Base-by-base conservation (phyloP, 2,797 vertebrate species). In the Tadarida brasiliensis region DNA sequence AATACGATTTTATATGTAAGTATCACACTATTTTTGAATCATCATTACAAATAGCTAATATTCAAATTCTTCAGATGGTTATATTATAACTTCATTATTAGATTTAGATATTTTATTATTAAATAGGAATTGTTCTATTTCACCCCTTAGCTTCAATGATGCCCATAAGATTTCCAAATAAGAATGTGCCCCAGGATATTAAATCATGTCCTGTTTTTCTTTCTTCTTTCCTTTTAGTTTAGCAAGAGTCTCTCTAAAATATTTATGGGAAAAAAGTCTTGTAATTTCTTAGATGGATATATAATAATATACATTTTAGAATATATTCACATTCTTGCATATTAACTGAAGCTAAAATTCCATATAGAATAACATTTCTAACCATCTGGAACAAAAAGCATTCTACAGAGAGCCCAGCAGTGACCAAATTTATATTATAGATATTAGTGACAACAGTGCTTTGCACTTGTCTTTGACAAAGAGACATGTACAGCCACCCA, bases 281-380 rank as follows among this genome's bases (percentile, higher is more conserved):
- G n/a, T 10, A 65, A 19, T 83, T 81, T 68, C 49, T 78, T 80
- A 94, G 82, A 59, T 26, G 59, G 54, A 74, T 56, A 85, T 39
- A 59, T 76, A 73, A 20, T 67, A 81, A 81, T 67, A 65, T 28
- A 20, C 65, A 54, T 68, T 94, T 92, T 35, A 54, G 67, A 91
- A 81, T 83, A 39, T 39, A 87, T 82, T 86, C 87, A 78, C 12
- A 61, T n/a, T 81, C 33, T 57, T 67, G 44, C 51, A 92, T 85
- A 95, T 49, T 92, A 56, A 92, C 44, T n/a, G 68, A 85, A 95
- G 87, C 63, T 17, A 87, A 87, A 93, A 71, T 81, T 24, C 35
- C 47, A 44, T 22, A 74, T 10, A 92, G 61, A 92, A 63, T 63
- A 10, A 87, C 83, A 81, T 57, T 73, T 71, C 70, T 51, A 81